Base-by-base conservation (phyloP, 2,113 vertebrate genomes). In the Poeciliopsis prolifica region DNA sequence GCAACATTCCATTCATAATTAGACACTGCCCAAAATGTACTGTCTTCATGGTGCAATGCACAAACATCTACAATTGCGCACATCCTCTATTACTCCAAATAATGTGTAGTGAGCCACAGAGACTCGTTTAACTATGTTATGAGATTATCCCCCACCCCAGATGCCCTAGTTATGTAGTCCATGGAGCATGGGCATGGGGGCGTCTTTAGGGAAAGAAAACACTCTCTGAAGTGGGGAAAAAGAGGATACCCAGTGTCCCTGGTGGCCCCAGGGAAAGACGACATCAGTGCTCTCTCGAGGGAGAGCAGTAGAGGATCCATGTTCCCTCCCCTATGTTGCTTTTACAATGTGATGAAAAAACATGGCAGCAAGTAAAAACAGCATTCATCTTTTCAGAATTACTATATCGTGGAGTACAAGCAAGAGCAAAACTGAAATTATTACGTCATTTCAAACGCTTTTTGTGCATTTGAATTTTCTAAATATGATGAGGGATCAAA, bases 111-210 rank as follows among this genome's bases (percentile, higher is more conserved):
- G 77, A 80, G 79, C 64, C 78, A 65, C 77, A 79, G 88, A 82
- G 83, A 83, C 84, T 83, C 69, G 78, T 86, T 87, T 91, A 90
- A 93, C 93, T 89, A 92, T 86, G 84, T 83, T 85, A 70, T 89
- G 81, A 93, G 91, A 88, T 88, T 92, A 88, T 15, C 80, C 69
- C 90, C 88, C 90, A 37, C 88, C 90, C 87, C 88, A 79, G 72
- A 87, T 89, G 88, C 81, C 89, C 91, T 88, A 93, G 85, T 91
- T 92, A 86, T 91, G 85, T 92, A 85, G 92, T 87, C 81, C 13
- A 63, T 33, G 77, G 87, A 91, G 86, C 68, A 26, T 65, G 80
- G 67, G 80, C 65, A 31, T 22, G 17, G 54, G 31, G 14, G 65
- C 76, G 84, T 91, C 92, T 92, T 88, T 61, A 26, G 92, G 91